Evolutionary conservation across 2,797 vertebrate species (phyloP), one percentile per base, ranked within the genome.

Genomic region (Emydoidea blandingii): DNA sequence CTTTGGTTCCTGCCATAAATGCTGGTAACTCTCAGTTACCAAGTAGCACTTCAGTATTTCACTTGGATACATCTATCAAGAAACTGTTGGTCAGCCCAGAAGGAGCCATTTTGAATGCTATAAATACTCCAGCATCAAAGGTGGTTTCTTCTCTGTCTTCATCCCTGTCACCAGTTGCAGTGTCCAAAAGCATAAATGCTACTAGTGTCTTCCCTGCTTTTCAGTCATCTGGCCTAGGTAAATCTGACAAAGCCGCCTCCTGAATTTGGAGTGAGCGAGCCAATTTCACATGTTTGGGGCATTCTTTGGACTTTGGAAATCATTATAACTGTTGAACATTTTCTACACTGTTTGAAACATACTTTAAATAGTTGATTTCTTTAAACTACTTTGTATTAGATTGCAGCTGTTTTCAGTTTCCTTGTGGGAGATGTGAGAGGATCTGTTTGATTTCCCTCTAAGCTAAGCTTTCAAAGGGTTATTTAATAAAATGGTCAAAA

Each of bases 1-100:
- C 97, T 83, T 94, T 97, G 87, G 91, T 97, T 96, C 97, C 98
- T 97, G 76, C 96, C 0, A 2, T 96, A 97, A 97, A 94, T 83
- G 87, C 96, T 94, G 88, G n/a, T 5, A 98, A 96, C 76, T 95
- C 97, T 92, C 89, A 93, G 92, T 95, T 98, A 89, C 96, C 96
- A 95, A 97, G 87, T 89, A 98, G 96, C 88, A 76, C 98, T 4
- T 97, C 98, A 78, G 95, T 97, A 92, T 94, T 98, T 96, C 98
- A 98, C 83, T 97, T 98, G 87, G 98, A 97, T 83, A 96, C 98
- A 84, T 97, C 98, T 84, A 95, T 98, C 93, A 98, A 98, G 97
- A 99, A 99, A 97, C 98, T 99, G 78, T 98, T 99, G 93, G 98
- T 99, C 94, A 99, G 99, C 98, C 99, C 99, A 79, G 99, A 99